Evolutionary conservation across 2,113 vertebrate genomes (phyloP), one percentile per base, ranked within the genome.

Genomic region (Rhynchomys soricoides): DNA sequence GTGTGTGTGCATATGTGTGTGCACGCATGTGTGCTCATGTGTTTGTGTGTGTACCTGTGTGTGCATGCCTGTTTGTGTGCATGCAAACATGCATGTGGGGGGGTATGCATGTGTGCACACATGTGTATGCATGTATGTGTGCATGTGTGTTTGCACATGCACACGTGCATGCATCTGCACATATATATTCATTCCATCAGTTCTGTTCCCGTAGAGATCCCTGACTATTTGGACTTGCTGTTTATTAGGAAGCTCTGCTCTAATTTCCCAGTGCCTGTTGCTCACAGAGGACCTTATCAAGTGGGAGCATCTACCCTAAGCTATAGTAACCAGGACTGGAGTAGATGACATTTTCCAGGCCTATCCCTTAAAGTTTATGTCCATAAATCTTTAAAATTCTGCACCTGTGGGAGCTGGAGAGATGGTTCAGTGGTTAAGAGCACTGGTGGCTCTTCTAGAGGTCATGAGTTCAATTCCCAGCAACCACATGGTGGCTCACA

Each of bases 41-140:
- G 10, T 40, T 17, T 24, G 19, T 1, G 3, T 81, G 29, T 2
- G 21, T 22, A 19, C 2, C 5, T 55, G 19, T 55, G 34, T 7
- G 5, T 21, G 10, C n/a, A n/a, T 37, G 4, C 21, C 1, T 40
- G 31, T 34, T 0, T 37, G 4, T 12, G 1, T 31, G 12, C 7
- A 1, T 34, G 13, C 15, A 12, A 4, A 3, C 15, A 16, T 70
- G 66, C 34, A 6, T 70, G 34, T 37, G 34, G 7, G 34, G 5
- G 7, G 6, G 6, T n/a, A 34, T 37, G 34, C 16, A 34, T 17
- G 29, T 37, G 66, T 70, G 66, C 22, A 21, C 3, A 6, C 3
- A 8, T 62, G 52, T 12, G 15, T 70, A 31, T 70, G n/a, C 10
- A 21, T 7, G n/a, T 40, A 21, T 10, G 19, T 4, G 8, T 21